Evolutionary conservation across 2,888 invertebrate genomes (phyloP).

Genomic region (Penaeus monodon): DNA sequence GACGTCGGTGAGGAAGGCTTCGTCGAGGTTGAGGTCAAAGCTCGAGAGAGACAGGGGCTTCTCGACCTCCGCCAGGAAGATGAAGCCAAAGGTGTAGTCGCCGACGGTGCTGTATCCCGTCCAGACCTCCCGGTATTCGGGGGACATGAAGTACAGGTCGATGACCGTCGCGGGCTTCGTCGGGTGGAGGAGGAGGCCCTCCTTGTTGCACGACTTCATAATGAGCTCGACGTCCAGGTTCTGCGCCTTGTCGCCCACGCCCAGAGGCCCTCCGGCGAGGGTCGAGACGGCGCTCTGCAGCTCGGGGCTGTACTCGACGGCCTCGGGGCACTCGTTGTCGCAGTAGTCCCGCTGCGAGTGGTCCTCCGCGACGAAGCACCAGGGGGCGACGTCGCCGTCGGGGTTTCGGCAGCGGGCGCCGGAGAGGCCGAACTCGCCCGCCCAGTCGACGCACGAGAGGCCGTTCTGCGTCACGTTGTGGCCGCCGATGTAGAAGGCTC

Average conservation of each 20-base stretch:
- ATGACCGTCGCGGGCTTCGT: conserved; percentile 50
- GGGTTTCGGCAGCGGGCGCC: conserved; percentile 48
- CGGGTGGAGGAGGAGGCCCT: conserved; percentile 38
- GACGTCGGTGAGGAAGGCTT: conserved; percentile 20
- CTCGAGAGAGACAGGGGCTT: conserved; percentile 8
- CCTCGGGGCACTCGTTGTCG: conserved; percentile 49
- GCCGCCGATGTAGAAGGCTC: conserved; percentile 28
- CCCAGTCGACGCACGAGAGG: conserved; percentile 46
- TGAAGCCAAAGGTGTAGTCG: conserved; percentile 27
- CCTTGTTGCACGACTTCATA: conserved; percentile 43
- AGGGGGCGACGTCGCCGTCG: conserved; percentile 44
- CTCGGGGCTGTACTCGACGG: conserved; percentile 27
- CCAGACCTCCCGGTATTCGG: conserved; percentile 44
- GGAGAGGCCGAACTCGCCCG: conserved; percentile 12
- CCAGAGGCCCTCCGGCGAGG: conserved; percentile 42
- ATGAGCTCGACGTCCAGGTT: conserved; percentile 38
- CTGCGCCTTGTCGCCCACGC: conserved; percentile 44
- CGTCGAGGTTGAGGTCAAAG: conserved; percentile 32
- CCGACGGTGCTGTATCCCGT: conserved; percentile 34
- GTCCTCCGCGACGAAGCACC: conserved; percentile 44
- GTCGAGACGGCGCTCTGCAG: conserved; percentile 46
- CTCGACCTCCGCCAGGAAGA: conserved; percentile 48
- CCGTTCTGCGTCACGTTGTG: conserved; percentile 47
- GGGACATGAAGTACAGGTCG: conserved; percentile 38
- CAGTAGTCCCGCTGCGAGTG: conserved; percentile 44